Conservation (phyloP, 2,113 vertebrate species). For the Andinoacara biseriatus region DNA sequence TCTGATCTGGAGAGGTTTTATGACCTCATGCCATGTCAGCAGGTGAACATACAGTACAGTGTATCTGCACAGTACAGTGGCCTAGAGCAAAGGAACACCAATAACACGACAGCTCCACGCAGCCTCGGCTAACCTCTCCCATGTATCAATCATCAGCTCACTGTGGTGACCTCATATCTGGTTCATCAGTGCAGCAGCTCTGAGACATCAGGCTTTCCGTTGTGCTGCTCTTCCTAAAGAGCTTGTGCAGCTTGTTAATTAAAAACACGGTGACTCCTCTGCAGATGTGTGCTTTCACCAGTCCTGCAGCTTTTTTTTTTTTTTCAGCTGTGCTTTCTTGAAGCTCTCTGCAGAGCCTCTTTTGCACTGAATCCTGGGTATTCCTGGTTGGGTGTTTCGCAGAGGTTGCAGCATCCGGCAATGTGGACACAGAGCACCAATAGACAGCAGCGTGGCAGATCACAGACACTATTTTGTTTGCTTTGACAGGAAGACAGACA, state of each 20-base stretch:
- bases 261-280: slow-evolving; percentile 47
- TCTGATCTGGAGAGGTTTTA: not conserved
- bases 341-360: slow-evolving; percentile 50
- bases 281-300: slow-evolving; percentile 3
- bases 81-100: slow-evolving; percentile 3
- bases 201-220: slow-evolving; percentile 20
- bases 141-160: slow-evolving; percentile 44
- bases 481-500: slow-evolving; percentile 22
- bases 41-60: not conserved
- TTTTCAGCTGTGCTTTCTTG: slow-evolving; percentile 14
- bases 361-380: slow-evolving; percentile 43
- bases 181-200: slow-evolving; percentile 31
- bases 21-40: not conserved
- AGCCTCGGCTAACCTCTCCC: slow-evolving; percentile 47
- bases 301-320: slow-evolving; percentile 2
- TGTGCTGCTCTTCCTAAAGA: slow-evolving; percentile 25
- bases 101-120: slow-evolving; percentile 1
- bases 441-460: slow-evolving; percentile 16
- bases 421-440: slow-evolving; percentile 1
- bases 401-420: slow-evolving; percentile 54
- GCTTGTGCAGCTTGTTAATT: slow-evolving; percentile 48
- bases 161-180: slow-evolving; percentile 55
- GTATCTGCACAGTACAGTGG: not conserved
- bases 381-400: slow-evolving; percentile 48
- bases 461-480: not conserved